Conservation (phyloP, 2,113 vertebrate species). For the Coptodon bakossiorum region DNA sequence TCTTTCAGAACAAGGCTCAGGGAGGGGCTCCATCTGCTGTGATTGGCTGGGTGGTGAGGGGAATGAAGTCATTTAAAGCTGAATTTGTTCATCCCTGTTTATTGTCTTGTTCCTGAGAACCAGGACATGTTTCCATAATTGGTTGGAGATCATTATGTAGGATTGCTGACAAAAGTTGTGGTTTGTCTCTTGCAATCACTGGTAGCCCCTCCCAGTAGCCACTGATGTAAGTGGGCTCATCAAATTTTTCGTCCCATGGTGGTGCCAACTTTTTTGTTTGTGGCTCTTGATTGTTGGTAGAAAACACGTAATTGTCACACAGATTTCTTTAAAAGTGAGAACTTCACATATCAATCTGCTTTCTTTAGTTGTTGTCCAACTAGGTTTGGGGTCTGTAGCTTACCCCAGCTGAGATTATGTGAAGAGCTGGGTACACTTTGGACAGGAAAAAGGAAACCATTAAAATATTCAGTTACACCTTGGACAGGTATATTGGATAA, state of each 20-base stretch:
- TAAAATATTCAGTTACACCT: not conserved
- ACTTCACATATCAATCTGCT: not conserved
- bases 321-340: not conserved
- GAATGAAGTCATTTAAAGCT: not conserved
- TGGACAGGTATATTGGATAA: not conserved
- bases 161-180: not conserved
- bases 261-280: not conserved
- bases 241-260: not conserved
- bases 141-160: not conserved
- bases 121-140: not conserved
- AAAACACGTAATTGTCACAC: not conserved
- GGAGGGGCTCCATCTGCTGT: not conserved
- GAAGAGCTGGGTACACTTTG: not conserved
- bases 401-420: not conserved
- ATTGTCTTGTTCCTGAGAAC: not conserved
- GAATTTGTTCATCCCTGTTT: not conserved
- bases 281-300: not conserved
- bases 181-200: not conserved
- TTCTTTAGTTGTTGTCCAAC: not conserved
- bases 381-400: not conserved
- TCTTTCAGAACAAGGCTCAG: not conserved
- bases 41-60: not conserved
- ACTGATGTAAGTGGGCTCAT: not conserved
- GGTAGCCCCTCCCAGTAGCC: not conserved
- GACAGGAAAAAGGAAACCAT: not conserved